These are phyloP conservation scores for Pogona vitticeps DNA, from an alignment of 2,113 vertebrate species.

Conservation along the genomic window DNA sequence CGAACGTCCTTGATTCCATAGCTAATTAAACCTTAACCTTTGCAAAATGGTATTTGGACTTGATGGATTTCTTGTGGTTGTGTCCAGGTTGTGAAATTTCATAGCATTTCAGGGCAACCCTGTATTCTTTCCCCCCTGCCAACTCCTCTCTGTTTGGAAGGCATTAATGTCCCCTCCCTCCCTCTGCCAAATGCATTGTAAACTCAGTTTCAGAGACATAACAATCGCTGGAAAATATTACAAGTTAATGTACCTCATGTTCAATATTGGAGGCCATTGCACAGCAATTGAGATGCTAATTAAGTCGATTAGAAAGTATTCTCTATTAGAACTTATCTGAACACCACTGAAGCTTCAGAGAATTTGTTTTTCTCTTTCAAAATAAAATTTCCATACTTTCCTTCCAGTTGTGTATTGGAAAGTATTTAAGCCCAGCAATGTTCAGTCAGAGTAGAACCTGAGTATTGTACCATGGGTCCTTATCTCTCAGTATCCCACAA, in stretches of 20 bases:
- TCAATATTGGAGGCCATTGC: constrained; percentile 36
- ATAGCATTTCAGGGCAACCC: constrained; percentile 56
- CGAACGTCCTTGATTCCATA: constrained; percentile 57
- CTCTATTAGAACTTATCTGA: not conserved
- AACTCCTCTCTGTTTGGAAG: constrained; percentile 3
- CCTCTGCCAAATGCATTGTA: constrained; percentile 23
- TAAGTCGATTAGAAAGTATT: constrained; percentile 27
- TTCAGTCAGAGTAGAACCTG: not conserved
- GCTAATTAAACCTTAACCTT: constrained; percentile 64
- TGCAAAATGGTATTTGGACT: constrained; percentile 48
- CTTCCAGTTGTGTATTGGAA: not conserved
- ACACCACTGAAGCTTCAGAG: not conserved
- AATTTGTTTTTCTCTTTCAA: not conserved
- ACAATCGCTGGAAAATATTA: constrained; percentile 7
- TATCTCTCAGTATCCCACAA: not conserved
- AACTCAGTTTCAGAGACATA: not conserved
- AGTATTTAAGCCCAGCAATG: not conserved
- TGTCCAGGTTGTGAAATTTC: constrained; percentile 61
- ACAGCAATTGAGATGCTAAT: not conserved
- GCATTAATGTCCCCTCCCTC: constrained; percentile 43
- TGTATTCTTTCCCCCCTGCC: constrained; percentile 15
- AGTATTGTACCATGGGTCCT: not conserved
- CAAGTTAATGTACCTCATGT: constrained; percentile 35
- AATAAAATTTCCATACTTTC: not conserved
- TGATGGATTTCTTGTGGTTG: constrained; percentile 59